Evolutionary conservation across 2,113 vertebrate species (phyloP), one percentile per base, ranked within the genome.

Genomic region (Nansenia antarctica): DNA sequence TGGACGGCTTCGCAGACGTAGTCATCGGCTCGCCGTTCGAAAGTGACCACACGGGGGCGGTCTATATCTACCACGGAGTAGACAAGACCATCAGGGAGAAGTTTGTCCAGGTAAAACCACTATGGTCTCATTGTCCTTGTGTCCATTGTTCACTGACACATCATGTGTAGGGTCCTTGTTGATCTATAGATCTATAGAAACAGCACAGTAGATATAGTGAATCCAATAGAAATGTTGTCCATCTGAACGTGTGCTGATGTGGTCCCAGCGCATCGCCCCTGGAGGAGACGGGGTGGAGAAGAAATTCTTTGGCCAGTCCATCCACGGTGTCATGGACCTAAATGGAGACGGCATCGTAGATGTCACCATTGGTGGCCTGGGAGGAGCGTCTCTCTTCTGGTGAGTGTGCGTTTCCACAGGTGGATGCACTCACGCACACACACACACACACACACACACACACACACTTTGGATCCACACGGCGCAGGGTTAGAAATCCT

Each of bases 291-390:
- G 95, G 0, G 86, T 92, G 68, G 96, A 92, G 52, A 79, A 97
- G 69, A 98, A 98, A 74, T 99, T 98, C 89, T 99, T 99, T 68
- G 98, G 98, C 39, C 98, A 98, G 80, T 98, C 96, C 59, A 96
- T 99, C 62, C 95, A 98, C 0, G 98, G 98, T 70, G 91, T 95
- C 85, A 95, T 98, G 95, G 98, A 99, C 83, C 91, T 99, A 20
- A 98, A 99, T 3, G 85, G 93, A 3, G 98, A 99, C 0, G 98
- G 97, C 1, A 90, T 99, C 70, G 95, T 93, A 7, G 98, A 99
- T 74, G 94, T 99, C 47, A 97, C 97, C 20, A 95, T 99, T 15
- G 98, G 98, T 83, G 98, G 97, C 69, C 91, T 98, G 53, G 97
- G 98, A 68, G 98, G 98, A 39, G 98, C 96, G 45, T 94, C 95